Evolutionary conservation across 92 coral and sea anemone genomes (phyloP), one percentile per base, ranked within the genome.

Genomic region (Siderastrea siderea): DNA sequence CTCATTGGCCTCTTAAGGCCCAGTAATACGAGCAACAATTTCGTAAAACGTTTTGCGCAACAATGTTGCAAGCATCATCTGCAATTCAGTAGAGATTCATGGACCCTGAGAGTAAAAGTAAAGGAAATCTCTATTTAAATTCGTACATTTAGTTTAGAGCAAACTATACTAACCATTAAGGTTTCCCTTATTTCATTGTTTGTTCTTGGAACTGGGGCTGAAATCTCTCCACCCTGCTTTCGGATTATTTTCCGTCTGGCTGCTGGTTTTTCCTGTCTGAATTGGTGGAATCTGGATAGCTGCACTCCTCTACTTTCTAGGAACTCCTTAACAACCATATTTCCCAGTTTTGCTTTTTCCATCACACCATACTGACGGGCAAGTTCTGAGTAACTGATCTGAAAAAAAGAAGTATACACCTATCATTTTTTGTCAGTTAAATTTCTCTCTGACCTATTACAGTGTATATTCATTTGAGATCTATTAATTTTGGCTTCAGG

Each of bases 231-330:
- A 0, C 78, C 85, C 72, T 77, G 78, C 90, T 68, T 78, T 78
- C 84, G 62, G 47, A 47, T 51, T 51, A 77, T 77, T 49, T 53
- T 74, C 51, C 85, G 63, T 78, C 84, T 78, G 66, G 89, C 78
- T 47, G 84, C 67, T 26, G 38, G 38, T 26, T 26, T 26, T 26
- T 26, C 38, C 38, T 26, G 38, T 26, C 38, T 26, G 38, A 26
- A 26, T 26, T 26, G 38, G 38, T 26, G 38, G 38, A 26, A 26
- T 26, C 38, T 26, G 38, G 38, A 26, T 26, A 26, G 0, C 38
- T 26, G 38, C 38, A 26, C 38, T 26, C 38, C 38, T 26, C 38
- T 26, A 26, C 38, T 26, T 26, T 26, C 38, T 26, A 26, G 38
- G 38, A 26, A 26, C 38, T 26, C 38, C 38, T 26, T 26, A 26